These are phyloP conservation scores for Scrobipalpa costella DNA, from an alignment of 2,888 invertebrate species.

Conservation along the genomic window DNA sequence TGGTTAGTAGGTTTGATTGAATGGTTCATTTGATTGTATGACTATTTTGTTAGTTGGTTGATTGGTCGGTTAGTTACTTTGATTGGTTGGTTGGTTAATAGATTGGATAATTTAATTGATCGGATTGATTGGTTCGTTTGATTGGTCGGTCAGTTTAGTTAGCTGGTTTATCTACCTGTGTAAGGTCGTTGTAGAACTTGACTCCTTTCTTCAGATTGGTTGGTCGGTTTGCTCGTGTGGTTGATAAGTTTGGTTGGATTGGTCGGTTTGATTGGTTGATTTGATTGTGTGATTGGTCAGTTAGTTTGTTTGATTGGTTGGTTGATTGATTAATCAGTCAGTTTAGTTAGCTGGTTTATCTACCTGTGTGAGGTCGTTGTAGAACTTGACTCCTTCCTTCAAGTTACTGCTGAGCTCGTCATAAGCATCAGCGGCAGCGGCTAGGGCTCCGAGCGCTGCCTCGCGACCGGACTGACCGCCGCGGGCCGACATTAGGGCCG, in stretches of 20 bases:
- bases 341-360: no score
- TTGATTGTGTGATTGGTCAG: no score
- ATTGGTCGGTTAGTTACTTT: neutral
- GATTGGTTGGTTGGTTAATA: no score
- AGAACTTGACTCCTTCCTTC: slow-evolving; percentile 97
- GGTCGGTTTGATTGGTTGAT: neutral
- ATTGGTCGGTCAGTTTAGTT: neutral
- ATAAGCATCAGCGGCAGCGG: slow-evolving; percentile 95
- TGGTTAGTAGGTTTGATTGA: no score
- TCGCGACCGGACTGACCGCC: slow-evolving; percentile 83
- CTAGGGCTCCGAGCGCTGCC: slow-evolving; percentile 90
- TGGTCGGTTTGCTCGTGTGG: neutral
- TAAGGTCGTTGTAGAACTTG: no score
- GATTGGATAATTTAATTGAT: no score
- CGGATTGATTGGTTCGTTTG: no score
- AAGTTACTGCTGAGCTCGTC: slow-evolving; percentile 95
- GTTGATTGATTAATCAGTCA: no score
- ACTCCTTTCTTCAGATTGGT: no score
- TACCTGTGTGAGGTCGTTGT: slow-evolving; percentile 94
- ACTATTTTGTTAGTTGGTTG: neutral
- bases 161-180: neutral
- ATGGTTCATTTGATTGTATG: neutral
- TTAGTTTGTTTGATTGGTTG: no score
- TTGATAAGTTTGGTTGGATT: neutral
- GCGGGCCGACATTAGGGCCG: slow-evolving; percentile 80